Conservation (phyloP, 2,797 vertebrate genomes). For the Sebastes kiyomatsui region DNA sequence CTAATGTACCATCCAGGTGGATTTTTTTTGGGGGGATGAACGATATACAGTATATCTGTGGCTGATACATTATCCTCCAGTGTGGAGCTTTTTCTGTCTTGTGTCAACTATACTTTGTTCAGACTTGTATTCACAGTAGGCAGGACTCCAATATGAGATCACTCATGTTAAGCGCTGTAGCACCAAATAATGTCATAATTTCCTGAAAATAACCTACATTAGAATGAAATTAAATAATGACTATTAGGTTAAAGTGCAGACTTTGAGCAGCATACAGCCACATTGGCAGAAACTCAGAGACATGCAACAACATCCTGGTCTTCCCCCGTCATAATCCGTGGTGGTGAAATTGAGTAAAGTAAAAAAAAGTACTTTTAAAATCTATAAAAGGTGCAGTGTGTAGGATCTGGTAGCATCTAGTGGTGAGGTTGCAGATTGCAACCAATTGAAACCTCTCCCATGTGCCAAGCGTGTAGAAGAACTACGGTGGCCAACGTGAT, state of each 20-base stretch:
- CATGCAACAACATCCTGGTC: not conserved
- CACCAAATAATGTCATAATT: not conserved
- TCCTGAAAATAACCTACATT: not conserved
- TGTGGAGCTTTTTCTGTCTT: not conserved
- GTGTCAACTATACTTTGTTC: not conserved
- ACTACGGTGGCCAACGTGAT: too few species aligned
- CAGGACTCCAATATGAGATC: not conserved
- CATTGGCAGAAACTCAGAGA: fast-evolving
- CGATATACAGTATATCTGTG: not conserved
- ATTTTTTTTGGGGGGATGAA: not conserved
- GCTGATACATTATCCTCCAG: not conserved
- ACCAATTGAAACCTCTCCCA: too few species aligned
- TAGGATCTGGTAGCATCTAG: too few species aligned
- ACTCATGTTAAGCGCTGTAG: not conserved
- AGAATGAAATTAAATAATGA: not conserved
- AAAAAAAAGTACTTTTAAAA: not conserved
- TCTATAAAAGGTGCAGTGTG: not conserved
- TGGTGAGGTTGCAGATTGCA: too few species aligned
- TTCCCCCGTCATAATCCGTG: not conserved
- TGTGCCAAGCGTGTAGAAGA: too few species aligned
- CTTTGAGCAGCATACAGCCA: not conserved
- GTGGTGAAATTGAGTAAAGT: not conserved
- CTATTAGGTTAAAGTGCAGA: not conserved
- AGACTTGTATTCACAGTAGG: not conserved
- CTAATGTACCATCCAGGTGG: not conserved